Base-by-base conservation (phyloP, 2,888 invertebrate genomes). In the Brachyopa scutellaris region DNA sequence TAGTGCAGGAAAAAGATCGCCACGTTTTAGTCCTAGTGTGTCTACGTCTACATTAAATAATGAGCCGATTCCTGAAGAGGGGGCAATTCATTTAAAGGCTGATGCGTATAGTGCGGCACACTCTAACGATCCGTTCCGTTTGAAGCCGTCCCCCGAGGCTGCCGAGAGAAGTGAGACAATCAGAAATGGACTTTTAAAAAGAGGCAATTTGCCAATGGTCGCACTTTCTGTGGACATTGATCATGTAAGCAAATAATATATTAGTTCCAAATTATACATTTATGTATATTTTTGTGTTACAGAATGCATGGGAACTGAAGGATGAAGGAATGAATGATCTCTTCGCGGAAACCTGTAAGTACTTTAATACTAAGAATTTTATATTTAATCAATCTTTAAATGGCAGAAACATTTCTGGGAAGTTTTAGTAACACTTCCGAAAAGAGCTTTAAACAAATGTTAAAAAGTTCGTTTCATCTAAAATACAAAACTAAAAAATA, bases 221-320 rank as follows among this genome's bases (percentile, higher is more conserved):
- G 93, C 93, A 19, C 91, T 95, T 84, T 91, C 92, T 80, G 92
- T 95, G 77, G 93, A 94, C 86, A 93, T 95, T 77, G 94, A 95
- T 90, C 93, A 94, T 87, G 95, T 95, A 92, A 92, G 87, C 85
- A 76, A 17, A 29, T 1, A 13, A 7, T n/a, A 26, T 0, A 29
- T 45, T 9, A 51, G 31, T 21, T 69, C 55, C 33, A 45, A 47
- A 15, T 23, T 55, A 36, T 23, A 21, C 59, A 17, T 17, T 53
- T 3, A 11, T 13, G 29, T 21, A 4, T 76, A 49, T 53, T 55
- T 76, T 79, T 67, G 17, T 7, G 9, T 92, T 90, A 78, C 90
- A 94, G 94, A 92, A 93, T 87, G 91, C 93, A 67, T 94, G 93
- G 93, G 93, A 93, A 85, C 87, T 93, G 79, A 79, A 76, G 62